Base-by-base conservation (phyloP, 2,797 vertebrate species). In the Myoxocephalus aenaeus region DNA sequence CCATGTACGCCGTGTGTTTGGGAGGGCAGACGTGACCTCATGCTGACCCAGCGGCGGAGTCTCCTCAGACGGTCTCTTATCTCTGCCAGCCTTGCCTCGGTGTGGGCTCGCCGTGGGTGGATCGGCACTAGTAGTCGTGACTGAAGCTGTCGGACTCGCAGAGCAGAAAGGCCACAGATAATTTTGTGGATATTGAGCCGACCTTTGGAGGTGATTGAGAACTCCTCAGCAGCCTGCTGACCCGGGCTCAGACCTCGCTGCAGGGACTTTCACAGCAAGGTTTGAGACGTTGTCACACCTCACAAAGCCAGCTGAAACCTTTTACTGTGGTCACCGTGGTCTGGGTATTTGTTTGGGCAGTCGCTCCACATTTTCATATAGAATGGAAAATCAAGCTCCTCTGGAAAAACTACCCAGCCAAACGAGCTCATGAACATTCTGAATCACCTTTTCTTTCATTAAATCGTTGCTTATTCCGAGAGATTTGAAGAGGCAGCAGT, bases 31-130 rank as follows among this genome's bases (percentile, higher is more conserved):
- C 38, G 1, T 77, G 57, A 62, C 64, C 62, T 71, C 27, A 12
- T 6, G 7, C 1, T 68, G 22, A 22, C 72, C 51, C 29, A 3
- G 53, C 10, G 9, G 25, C 22, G 27, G 57, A 46, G 58, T 54
- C 66, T 68, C 46, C 57, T 73, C 64, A n/a, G 29, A 73, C 18
- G 57, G 34, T 7, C 22, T 81, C 79, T 86, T 86, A 86, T 86
- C 85, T 79, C 63, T 17, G 57, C n/a, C 53, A 8, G 57, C 73
- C 79, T 40, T 18, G 48, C 40, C n/a, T 32, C 2, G 27, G 20
- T 17, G 20, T 58, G 13, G n/a, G 32, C 50, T 25, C 38, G 36
- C 18, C 79, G 61, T 65, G 73, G 67, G 74, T 40, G 34, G 79
- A 12, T 58, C 70, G 22, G 46, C 63, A 1, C 57, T 22, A 13